Evolutionary conservation across 2,113 vertebrate genomes (phyloP), one percentile per base, ranked within the genome.

Genomic region (Hydrochoerus hydrochaeris): DNA sequence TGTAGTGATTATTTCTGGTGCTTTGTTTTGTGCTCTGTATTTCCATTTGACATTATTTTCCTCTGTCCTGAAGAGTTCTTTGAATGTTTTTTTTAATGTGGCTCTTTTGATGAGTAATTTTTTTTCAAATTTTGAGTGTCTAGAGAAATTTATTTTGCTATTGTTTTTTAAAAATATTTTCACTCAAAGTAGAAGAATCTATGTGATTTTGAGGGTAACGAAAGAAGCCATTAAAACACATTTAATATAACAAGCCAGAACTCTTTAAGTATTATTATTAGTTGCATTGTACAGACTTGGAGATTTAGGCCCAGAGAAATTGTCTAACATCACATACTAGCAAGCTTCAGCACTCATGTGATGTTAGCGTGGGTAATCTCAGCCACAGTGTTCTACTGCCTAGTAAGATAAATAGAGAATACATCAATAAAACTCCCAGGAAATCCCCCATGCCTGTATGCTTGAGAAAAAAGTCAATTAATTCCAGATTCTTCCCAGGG

Each of bases 91-190:
- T 65, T 69, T 54, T 71, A 46, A n/a, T 83, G 38, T 89, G 57
- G 8, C 1, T 57, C 24, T 81, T 22, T 35, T 60, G 62, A 46
- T 88, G 22, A 41, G 20, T 0, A 17, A n/a, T 57, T 88, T 46
- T 88, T 44, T 30, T 82, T 80, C 9, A 90, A 65, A 38, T 65
- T 78, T 90, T 90, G 49, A n/a, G 14, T 67, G 38, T 94, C 49
- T 38, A 28, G 24, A 63, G 67, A 93, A 63, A 11, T 65, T 93
- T 78, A n/a, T 69, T 90, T 89, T 95, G 41, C 0, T 26, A 16
- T 77, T 91, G 26, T 49, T 80, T 89, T 94, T 67, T 24, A 69
- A 87, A 91, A 62, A 11, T 90, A 54, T 60, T 94, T 67, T 94
- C 44, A 91, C 3, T 22, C 35, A 54, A 82, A 92, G 46, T 52